phyloP scores from a whole-genome alignment of 1,140 invertebrate species.

The Pseudomyrmex concolor region DNA sequence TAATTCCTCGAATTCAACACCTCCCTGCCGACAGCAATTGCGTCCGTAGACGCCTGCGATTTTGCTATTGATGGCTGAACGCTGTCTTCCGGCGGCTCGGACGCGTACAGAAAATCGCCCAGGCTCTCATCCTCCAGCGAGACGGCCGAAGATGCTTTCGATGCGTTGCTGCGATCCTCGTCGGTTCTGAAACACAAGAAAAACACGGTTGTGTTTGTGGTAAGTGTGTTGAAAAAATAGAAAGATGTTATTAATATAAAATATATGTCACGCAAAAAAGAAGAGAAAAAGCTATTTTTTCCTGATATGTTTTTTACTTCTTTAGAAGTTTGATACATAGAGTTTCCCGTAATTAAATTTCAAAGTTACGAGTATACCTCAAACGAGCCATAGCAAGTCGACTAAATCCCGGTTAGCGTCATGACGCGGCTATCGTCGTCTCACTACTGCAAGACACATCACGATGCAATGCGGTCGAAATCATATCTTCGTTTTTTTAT shows the following conservation, averaged over 20 bases:
- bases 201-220: background rate
- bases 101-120: constrained; percentile 79
- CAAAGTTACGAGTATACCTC: constrained; percentile 62
- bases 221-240: constrained; percentile 1
- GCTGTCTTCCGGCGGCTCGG: constrained; percentile 77
- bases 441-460: constrained; percentile 48
- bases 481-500: background rate
- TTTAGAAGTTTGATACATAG: background rate
- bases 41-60: constrained; percentile 10
- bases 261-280: too few relatives aligned
- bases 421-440: constrained; percentile 45
- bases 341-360: background rate
- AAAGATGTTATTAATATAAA: constrained; percentile 28
- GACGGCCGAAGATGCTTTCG: constrained; percentile 17
- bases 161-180: constrained; percentile 63
- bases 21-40: constrained; percentile 23
- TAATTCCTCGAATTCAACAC: constrained; percentile 48
- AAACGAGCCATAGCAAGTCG: constrained; percentile 68
- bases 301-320: background rate
- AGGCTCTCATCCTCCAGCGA: constrained; percentile 70
- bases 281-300: background rate
- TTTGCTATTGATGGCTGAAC: constrained; percentile 19
- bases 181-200: constrained; percentile 67
- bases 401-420: constrained; percentile 8
- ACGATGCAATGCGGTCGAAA: constrained; percentile 12